Conservation (phyloP, 2,113 vertebrate genomes). For the Vombatus ursinus region DNA sequence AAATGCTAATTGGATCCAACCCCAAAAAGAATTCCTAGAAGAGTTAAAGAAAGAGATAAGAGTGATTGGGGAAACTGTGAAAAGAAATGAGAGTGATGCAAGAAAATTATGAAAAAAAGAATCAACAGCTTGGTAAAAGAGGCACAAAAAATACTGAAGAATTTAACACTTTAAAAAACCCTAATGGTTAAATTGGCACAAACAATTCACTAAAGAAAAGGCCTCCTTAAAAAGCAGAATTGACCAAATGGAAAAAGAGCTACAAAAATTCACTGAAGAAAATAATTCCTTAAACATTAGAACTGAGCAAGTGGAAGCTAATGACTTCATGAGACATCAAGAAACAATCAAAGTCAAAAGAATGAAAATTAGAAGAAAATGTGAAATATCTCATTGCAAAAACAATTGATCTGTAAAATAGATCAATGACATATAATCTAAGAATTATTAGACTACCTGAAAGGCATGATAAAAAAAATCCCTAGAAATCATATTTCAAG, state of each 20-base stretch:
- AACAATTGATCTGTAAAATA: not conserved
- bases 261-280: not conserved
- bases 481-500: not conserved
- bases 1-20: not conserved
- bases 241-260: not conserved
- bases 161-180: not conserved
- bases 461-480: not conserved
- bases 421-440: not conserved
- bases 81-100: not conserved
- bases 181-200: not conserved
- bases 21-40: not conserved
- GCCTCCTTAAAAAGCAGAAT: not conserved
- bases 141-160: not conserved
- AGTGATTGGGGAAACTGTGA: not conserved
- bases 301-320: too few relatives aligned
- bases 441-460: not conserved
- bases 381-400: not conserved
- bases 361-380: not conserved
- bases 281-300: not conserved
- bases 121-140: not conserved
- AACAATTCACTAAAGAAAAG: not conserved
- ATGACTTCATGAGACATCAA: not conserved
- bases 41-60: not conserved
- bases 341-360: not conserved
- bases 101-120: not conserved